Conservation (phyloP, 1,140 invertebrate species). For the Batillaria attramentaria region DNA sequence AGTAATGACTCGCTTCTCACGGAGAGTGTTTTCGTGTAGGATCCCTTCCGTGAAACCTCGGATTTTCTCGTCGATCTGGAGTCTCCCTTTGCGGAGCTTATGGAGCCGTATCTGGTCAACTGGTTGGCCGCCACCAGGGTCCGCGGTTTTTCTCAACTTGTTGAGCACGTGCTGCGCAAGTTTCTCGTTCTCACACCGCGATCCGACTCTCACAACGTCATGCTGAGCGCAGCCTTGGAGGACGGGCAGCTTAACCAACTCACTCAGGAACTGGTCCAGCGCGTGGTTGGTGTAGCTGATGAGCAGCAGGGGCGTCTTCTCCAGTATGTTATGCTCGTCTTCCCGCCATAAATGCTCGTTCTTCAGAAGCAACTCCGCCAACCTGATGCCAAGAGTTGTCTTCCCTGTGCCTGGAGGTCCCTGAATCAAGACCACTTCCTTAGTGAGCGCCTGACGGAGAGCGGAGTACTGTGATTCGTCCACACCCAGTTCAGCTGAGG, state of each 20-base stretch:
- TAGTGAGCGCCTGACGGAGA: conserved; percentile 68
- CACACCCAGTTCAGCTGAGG: conserved; percentile 50
- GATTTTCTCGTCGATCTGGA: conserved; percentile 10
- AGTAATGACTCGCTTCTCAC: neutral
- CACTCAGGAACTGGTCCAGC: conserved; percentile 88
- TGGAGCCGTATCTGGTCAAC: neutral
- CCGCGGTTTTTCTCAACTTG: conserved; percentile 1
- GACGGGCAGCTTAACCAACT: conserved; percentile 54
- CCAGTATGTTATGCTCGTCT: conserved; percentile 18
- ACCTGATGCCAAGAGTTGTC: conserved; percentile 65
- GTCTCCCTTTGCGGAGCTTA: neutral
- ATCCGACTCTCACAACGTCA: conserved; percentile 41
- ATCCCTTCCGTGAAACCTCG: neutral
- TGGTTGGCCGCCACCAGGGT: neutral
- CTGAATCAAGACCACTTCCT: conserved; percentile 80
- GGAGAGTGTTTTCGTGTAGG: neutral
- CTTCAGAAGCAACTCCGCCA: conserved; percentile 61
- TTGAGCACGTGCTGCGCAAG: conserved; percentile 33
- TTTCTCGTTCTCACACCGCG: conserved; percentile 23
- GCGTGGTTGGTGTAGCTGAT: conserved; percentile 92
- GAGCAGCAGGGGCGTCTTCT: conserved; percentile 78
- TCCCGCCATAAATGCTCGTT: conserved; percentile 58
- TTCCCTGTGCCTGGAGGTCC: conserved; percentile 70
- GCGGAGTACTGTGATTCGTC: conserved; percentile 72
- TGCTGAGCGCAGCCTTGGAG: neutral